phyloP scores from a whole-genome alignment of 2,797 vertebrate genomes.

The Parotocinclus haroldoi region DNA sequence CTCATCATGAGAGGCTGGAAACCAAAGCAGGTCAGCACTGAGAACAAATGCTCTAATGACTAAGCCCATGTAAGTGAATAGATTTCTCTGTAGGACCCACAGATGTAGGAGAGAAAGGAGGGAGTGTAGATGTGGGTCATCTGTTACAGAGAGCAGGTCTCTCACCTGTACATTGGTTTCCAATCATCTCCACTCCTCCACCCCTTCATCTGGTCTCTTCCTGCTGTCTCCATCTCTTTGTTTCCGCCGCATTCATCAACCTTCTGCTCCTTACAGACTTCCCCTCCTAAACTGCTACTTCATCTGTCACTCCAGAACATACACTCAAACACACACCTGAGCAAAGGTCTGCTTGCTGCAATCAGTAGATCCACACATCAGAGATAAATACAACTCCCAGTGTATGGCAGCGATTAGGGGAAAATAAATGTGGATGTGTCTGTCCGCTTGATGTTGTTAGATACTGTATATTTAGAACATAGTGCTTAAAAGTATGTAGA shows the following conservation, averaged over 20 bases:
- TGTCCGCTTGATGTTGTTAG: too few relatives aligned
- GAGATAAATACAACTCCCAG: not conserved
- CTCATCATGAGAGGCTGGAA: too few relatives aligned
- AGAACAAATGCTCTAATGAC: too few relatives aligned
- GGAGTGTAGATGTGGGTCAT: conserved; percentile 32
- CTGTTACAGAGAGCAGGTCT: conserved; percentile 41
- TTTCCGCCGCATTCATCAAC: conserved; percentile 25
- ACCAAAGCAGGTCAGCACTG: too few relatives aligned
- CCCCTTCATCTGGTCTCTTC: conserved; percentile 23
- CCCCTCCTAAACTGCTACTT: conserved; percentile 10
- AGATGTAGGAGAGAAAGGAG: not conserved
- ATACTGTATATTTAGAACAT: too few relatives aligned
- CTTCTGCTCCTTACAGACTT: conserved; percentile 13
- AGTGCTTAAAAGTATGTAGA: too few relatives aligned
- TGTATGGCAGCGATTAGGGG: too few relatives aligned
- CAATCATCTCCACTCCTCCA: conserved; percentile 26
- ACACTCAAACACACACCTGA: conserved; percentile 14
- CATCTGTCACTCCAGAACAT: conserved; percentile 15
- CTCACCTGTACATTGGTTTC: conserved; percentile 30
- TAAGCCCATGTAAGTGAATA: too few relatives aligned
- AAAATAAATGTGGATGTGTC: too few relatives aligned
- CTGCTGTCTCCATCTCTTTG: conserved; percentile 5
- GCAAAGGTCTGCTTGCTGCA: not conserved
- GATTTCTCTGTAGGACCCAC: too few relatives aligned
- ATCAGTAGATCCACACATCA: not conserved